A percentile compares a stretch with the other conserved stretches of the same genome.
These are phyloP conservation scores for Notiomystis cincta DNA, from an alignment of 2,113 vertebrate species.

Conservation along the genomic window DNA sequence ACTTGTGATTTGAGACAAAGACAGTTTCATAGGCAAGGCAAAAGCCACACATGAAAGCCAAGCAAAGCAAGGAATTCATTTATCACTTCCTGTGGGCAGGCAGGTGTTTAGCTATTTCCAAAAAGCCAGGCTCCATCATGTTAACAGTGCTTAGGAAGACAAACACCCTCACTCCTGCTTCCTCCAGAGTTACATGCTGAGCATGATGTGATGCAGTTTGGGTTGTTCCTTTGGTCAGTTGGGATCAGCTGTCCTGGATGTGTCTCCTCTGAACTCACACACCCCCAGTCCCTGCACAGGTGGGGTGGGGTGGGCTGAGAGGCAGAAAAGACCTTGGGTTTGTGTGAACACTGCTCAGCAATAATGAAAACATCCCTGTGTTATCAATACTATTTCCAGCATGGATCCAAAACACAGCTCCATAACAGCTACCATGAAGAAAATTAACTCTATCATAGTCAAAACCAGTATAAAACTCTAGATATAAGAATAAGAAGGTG, in stretches of 20 bases:
- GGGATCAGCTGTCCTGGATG: background rate
- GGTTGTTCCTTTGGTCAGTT: background rate
- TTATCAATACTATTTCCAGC: background rate
- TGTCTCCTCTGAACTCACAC: background rate
- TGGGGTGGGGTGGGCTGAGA: background rate
- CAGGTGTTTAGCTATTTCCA: background rate
- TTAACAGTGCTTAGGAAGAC: background rate
- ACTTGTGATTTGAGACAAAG: background rate
- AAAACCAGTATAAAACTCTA: background rate
- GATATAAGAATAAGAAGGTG: background rate
- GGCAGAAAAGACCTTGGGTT: background rate
- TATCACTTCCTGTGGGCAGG: background rate
- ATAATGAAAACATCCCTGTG: background rate
- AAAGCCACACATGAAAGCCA: background rate
- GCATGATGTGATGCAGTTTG: background rate
- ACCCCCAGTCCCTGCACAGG: too few relatives aligned
- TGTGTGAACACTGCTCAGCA: background rate
- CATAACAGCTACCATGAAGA: background rate
- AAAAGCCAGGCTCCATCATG: background rate
- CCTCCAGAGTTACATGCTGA: background rate
- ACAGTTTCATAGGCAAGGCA: background rate
- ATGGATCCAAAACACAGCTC: background rate
- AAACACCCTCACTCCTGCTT: background rate
- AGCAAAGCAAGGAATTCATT: background rate
- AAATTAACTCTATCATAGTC: background rate